These are phyloP conservation scores for Bursaphelenchus okinawaensis DNA, from an alignment of 2,888 invertebrate species.

Conservation along the genomic window DNA sequence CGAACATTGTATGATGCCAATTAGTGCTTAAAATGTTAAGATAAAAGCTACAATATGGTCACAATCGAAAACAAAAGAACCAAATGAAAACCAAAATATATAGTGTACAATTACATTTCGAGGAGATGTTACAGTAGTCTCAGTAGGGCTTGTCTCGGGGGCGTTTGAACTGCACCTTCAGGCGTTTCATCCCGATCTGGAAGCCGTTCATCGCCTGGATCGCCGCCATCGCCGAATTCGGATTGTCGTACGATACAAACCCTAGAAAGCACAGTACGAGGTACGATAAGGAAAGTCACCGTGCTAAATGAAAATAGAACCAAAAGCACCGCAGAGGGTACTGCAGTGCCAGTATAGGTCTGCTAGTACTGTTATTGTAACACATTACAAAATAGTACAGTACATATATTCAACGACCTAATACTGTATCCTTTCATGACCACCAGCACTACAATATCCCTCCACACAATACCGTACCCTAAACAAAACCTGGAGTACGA, in stretches of 20 bases:
- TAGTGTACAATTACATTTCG: neutral
- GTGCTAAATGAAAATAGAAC: too few relatives aligned
- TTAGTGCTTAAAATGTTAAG: neutral
- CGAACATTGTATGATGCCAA: neutral
- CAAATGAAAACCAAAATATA: neutral
- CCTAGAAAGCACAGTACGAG: constrained; percentile 64
- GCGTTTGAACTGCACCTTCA: constrained; percentile 66
- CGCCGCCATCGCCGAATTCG: constrained; percentile 91
- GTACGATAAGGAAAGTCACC: constrained; percentile 9
- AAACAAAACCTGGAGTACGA: too few relatives aligned
- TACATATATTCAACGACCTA: too few relatives aligned
- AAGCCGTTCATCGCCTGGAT: constrained; percentile 99
- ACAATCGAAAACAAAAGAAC: neutral
- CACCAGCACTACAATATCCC: too few relatives aligned
- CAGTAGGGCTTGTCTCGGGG: constrained; percentile 35
- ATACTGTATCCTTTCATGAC: too few relatives aligned
- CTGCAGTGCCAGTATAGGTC: too few relatives aligned
- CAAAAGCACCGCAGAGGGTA: too few relatives aligned
- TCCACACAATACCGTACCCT: too few relatives aligned
- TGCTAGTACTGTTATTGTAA: too few relatives aligned
- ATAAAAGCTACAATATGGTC: neutral
- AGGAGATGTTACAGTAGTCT: neutral
- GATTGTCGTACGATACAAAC: constrained; percentile 99
- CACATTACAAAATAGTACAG: too few relatives aligned
- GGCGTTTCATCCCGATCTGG: constrained; percentile 99